Percentiles rank a stretch among this genome's conserved stretches.
Conservation (phyloP, 2,888 invertebrate genomes). For the Alitta virens region DNA sequence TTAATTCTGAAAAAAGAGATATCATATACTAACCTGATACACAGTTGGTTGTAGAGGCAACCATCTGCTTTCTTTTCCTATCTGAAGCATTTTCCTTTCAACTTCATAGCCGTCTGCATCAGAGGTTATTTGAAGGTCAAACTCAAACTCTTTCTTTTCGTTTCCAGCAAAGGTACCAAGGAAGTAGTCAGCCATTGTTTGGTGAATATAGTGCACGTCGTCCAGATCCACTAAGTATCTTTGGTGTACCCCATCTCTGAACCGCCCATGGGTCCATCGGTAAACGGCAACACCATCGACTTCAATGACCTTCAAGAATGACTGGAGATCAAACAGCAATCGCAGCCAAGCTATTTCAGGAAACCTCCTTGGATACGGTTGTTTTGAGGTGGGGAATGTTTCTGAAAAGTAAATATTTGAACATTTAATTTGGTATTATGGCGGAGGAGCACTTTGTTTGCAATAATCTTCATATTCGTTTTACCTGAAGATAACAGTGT, state of each 20-base stretch:
- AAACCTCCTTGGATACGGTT: background rate
- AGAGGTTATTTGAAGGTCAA: too few relatives aligned
- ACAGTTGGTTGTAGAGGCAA: background rate
- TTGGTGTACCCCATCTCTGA: background rate
- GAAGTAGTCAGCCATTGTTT: background rate
- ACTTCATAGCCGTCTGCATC: too few relatives aligned
- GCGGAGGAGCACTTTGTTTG: too few relatives aligned
- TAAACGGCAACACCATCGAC: background rate
- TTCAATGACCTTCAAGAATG: background rate
- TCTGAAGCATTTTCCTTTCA: too few relatives aligned
- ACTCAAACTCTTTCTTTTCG: background rate
- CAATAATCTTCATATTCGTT: too few relatives aligned
- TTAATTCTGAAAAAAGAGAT: too few relatives aligned
- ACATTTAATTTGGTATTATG: too few relatives aligned
- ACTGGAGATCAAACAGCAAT: background rate
- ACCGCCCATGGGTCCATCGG: background rate
- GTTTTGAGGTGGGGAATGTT: background rate
- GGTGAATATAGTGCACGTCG: background rate
- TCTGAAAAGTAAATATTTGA: background rate
- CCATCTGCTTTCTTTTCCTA: background rate
- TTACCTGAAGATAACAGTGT: background rate
- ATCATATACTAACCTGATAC: background rate
- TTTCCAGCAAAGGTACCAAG: background rate
- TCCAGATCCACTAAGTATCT: background rate
- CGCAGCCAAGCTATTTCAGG: background rate